Percentiles rank a stretch among this genome's conserved stretches.
phyloP scores from a whole-genome alignment of 2,888 invertebrate species.

The Euclidia mi region DNA sequence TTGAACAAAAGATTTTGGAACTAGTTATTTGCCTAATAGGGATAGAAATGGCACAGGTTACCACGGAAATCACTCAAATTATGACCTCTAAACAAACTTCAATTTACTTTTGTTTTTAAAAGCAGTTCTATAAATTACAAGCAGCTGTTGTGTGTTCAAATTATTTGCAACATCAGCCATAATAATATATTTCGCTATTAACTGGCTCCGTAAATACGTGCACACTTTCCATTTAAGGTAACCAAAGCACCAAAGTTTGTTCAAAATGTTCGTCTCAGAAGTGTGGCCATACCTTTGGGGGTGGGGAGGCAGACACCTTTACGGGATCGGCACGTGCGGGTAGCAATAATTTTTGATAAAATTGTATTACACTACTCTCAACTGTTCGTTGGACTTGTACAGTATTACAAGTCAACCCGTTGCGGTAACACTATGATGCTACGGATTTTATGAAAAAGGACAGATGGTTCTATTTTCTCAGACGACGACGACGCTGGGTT shows the following conservation, averaged over 20 bases:
- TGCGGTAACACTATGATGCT: conserved; percentile 43
- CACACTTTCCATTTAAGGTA: neutral
- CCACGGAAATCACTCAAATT: too few relatives aligned
- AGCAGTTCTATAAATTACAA: too few relatives aligned
- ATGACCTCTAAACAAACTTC: too few relatives aligned
- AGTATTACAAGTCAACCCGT: conserved; percentile 56
- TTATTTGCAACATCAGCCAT: too few relatives aligned
- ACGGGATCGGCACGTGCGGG: conserved; percentile 75
- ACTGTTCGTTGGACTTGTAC: conserved; percentile 47
- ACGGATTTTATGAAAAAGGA: conserved; percentile 34
- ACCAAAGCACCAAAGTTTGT: neutral
- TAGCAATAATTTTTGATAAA: conserved; percentile 76
- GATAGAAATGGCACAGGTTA: too few relatives aligned
- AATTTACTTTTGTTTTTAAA: too few relatives aligned
- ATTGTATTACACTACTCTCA: conserved; percentile 70
- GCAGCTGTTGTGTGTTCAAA: too few relatives aligned
- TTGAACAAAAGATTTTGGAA: too few relatives aligned
- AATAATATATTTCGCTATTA: too few relatives aligned
- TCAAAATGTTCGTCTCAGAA: neutral
- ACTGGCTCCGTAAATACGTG: too few relatives aligned
- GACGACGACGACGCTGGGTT: conserved; percentile 3
- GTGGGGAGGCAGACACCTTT: conserved; percentile 69
- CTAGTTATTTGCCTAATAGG: too few relatives aligned
- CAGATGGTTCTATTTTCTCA: conserved; percentile 31
- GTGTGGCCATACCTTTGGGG: conserved; percentile 18